Percentiles rank a stretch among this genome's conserved stretches.
phyloP scores from a whole-genome alignment of 2,888 invertebrate genomes.

The Diaperis boleti region DNA sequence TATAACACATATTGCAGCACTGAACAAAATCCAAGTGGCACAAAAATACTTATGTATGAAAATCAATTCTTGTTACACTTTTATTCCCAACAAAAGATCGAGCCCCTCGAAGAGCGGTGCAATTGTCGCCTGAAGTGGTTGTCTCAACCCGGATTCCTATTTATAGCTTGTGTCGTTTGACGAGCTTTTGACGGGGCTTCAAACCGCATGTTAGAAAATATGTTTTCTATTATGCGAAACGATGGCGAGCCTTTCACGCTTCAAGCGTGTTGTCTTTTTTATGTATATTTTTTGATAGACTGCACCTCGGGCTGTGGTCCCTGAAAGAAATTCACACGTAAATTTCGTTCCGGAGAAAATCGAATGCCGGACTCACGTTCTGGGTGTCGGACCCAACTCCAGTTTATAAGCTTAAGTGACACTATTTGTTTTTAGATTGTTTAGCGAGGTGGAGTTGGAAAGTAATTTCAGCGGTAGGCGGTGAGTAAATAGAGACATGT shows the following conservation, averaged over 20 bases:
- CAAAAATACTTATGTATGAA: constrained; percentile 21
- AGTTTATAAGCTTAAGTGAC: constrained; percentile 24
- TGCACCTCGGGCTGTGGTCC: constrained; percentile 1
- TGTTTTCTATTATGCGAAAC: constrained; percentile 39
- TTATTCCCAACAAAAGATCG: constrained; percentile 30
- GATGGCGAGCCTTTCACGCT: constrained; percentile 28
- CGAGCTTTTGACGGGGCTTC: constrained; percentile 38
- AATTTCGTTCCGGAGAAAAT: constrained; percentile 21
- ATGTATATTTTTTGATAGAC: constrained; percentile 29
- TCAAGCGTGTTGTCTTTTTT: constrained; percentile 24
- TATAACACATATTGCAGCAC: no score
- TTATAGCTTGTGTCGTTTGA: constrained; percentile 40
- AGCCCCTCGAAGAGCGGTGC: constrained; percentile 34
- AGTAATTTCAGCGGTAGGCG: constrained; percentile 7
- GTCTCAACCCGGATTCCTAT: constrained; percentile 42
- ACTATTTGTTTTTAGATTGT: constrained; percentile 25
- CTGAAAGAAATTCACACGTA: no score
- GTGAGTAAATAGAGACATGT: no score
- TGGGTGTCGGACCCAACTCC: no score
- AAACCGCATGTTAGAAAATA: constrained; percentile 39
- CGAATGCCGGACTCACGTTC: constrained; percentile 10
- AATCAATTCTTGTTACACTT: constrained; percentile 40
- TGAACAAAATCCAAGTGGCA: constrained; percentile 2
- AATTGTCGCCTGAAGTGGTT: constrained; percentile 43
- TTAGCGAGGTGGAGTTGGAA: constrained; percentile 1